Percentiles rank a stretch among this genome's conserved stretches.
Conservation (phyloP, 2,113 vertebrate species). For the Himantopus leucocephalus region DNA sequence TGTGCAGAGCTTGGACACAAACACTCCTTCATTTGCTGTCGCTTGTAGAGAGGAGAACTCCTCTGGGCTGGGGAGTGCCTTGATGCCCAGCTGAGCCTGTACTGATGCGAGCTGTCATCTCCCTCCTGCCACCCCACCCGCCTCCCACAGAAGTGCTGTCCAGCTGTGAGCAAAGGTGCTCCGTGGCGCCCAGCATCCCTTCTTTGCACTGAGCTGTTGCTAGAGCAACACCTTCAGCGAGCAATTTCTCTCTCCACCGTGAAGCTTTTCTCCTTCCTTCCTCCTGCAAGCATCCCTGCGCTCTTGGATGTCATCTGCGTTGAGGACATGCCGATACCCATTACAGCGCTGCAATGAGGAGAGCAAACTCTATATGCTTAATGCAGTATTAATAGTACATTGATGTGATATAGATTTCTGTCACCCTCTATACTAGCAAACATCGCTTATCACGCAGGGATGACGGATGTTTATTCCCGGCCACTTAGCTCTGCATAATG, state of each 20-base stretch:
- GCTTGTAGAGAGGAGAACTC: neutral
- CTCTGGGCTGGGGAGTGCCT: neutral
- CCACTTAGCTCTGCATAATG: conserved; percentile 70
- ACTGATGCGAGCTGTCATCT: neutral
- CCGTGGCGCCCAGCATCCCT: neutral
- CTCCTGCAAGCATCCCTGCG: neutral
- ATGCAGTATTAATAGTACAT: conserved; percentile 75
- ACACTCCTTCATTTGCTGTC: neutral
- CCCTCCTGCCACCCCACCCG: neutral
- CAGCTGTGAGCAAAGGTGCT: neutral
- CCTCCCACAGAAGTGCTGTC: neutral
- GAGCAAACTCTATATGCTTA: conserved; percentile 39
- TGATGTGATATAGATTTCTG: conserved; percentile 74
- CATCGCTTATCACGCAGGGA: conserved; percentile 66
- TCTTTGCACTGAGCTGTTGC: neutral
- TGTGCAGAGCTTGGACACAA: neutral
- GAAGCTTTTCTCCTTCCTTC: neutral
- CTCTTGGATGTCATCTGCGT: neutral
- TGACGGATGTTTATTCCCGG: conserved; percentile 73
- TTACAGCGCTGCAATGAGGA: conserved; percentile 17
- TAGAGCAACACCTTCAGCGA: neutral
- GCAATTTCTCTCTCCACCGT: neutral
- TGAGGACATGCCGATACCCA: conserved; percentile 11
- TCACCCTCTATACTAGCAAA: conserved; percentile 71
- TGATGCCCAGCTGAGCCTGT: neutral